Percentiles rank a stretch among this genome's conserved stretches.
phyloP scores from a whole-genome alignment of 2,113 vertebrate species.

The Cryptomyrus ogoouensis region DNA sequence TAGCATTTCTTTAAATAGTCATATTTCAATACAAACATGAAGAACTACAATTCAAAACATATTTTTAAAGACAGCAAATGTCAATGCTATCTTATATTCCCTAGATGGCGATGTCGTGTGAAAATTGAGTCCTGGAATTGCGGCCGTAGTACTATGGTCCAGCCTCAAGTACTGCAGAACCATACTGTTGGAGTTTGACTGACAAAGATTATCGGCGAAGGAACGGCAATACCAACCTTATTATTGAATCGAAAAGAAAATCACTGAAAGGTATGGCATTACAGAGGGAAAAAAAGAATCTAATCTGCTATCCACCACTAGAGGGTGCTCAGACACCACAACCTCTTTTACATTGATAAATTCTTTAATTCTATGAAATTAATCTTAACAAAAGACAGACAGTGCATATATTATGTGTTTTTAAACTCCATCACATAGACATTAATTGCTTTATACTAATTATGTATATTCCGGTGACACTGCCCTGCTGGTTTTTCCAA shows the following conservation, averaged over 20 bases:
- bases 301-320: not conserved
- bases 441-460: not conserved
- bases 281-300: not conserved
- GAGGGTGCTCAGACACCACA: not conserved
- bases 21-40: not conserved
- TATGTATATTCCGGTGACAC: not conserved
- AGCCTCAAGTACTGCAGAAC: not conserved
- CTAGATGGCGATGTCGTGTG: not conserved
- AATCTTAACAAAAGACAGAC: not conserved
- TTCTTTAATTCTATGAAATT: not conserved
- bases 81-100: not conserved
- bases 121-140: not conserved
- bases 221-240: not conserved
- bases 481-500: not conserved
- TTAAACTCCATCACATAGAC: not conserved
- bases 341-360: not conserved
- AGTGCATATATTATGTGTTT: not conserved
- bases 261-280: not conserved
- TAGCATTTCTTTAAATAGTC: too few relatives aligned
- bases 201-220: not conserved
- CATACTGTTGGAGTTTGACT: not conserved
- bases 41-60: not conserved
- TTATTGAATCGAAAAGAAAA: not conserved
- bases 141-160: not conserved
- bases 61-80: not conserved